phyloP scores from a whole-genome alignment of 1,140 invertebrate species.

The Drosophila navojoa region DNA sequence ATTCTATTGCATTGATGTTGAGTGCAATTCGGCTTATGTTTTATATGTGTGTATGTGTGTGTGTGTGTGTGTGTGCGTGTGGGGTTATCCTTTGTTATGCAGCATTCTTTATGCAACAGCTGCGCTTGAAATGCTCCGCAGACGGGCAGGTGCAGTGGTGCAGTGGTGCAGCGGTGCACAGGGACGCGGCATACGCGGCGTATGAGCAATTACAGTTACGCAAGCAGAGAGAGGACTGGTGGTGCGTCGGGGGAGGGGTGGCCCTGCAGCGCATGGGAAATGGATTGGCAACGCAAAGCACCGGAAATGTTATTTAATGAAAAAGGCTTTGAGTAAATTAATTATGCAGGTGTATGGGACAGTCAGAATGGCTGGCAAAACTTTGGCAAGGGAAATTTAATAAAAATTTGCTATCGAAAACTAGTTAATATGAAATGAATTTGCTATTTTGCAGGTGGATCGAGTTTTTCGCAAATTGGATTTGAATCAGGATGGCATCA shows the following conservation, averaged over 20 bases:
- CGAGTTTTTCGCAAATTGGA: constrained; percentile 95
- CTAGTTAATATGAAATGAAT: neutral
- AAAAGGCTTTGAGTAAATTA: constrained; percentile 25
- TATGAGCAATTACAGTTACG: constrained; percentile 77
- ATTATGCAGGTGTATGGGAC: neutral
- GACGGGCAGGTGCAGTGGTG: constrained; percentile 15
- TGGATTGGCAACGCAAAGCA: constrained; percentile 41
- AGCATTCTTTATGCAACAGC: constrained; percentile 58
- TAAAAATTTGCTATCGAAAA: neutral
- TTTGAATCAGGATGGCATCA: constrained; percentile 96
- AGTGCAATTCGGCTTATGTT: neutral
- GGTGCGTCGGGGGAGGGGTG: neutral
- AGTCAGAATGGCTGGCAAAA: constrained; percentile 1
- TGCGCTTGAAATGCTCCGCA: constrained; percentile 48
- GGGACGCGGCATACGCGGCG: constrained; percentile 47
- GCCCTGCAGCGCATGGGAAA: constrained; percentile 42
- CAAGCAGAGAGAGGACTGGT: constrained; percentile 21
- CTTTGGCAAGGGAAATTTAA: constrained; percentile 6
- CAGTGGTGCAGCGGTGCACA: neutral
- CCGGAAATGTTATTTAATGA: constrained; percentile 73
- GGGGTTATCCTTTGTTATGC: constrained; percentile 19
- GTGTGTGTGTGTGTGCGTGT: neutral
- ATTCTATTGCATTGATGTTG: neutral
- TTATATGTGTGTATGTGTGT: neutral
- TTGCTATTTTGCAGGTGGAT: constrained; percentile 86